Evolutionary conservation across 2,113 vertebrate genomes (phyloP).

Genomic region (Canis aureus): DNA sequence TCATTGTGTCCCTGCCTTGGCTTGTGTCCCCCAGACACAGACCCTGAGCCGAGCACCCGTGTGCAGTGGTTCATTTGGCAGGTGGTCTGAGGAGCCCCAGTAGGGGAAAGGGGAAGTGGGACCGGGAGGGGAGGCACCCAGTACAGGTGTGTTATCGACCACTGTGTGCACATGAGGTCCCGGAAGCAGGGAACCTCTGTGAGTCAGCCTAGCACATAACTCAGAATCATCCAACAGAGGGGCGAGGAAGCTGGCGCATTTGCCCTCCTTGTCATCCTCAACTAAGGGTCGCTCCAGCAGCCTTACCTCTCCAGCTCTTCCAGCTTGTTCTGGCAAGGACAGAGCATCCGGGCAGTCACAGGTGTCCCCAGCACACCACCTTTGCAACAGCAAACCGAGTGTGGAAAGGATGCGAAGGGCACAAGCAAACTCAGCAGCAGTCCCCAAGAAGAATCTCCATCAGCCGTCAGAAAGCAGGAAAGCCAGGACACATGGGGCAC

Average conservation of each 20-base stretch:
- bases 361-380: not conserved
- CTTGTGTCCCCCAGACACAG: not conserved
- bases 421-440: rapidly evolving
- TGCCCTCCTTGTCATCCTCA: not conserved
- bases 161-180: not conserved
- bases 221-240: not conserved
- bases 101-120: not conserved
- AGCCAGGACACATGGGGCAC: not conserved
- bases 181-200: not conserved
- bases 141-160: not conserved
- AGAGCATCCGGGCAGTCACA: not conserved
- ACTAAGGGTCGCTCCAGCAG: not conserved
- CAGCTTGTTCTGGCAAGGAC: not conserved
- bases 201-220: not conserved
- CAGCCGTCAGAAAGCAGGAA: not conserved
- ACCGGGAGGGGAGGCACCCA: not conserved
- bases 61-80: not conserved
- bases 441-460: not conserved
- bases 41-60: not conserved
- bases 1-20: not conserved
- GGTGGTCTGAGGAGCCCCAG: not conserved
- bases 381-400: not conserved
- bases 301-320: not conserved
- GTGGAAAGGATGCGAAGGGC: not conserved
- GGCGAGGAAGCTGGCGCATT: not conserved